Base-by-base conservation (phyloP, 2,797 vertebrate species). In the Bradypus variegatus region DNA sequence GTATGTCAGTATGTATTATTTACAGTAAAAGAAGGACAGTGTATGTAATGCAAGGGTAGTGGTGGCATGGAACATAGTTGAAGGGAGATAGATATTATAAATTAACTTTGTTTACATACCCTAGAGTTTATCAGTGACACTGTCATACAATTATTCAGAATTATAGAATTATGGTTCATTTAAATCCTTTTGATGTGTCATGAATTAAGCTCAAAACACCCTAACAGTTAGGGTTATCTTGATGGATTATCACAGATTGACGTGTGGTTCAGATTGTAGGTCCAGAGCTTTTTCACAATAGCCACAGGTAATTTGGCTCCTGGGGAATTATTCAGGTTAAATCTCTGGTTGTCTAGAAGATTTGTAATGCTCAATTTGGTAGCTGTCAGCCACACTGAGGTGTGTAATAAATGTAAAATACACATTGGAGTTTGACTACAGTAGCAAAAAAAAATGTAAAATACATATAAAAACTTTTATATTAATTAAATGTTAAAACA, bases 401-500 rank as follows among this genome's bases (percentile, higher is more conserved):
- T 67, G 70, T 41, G 11, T 33, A 60, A 2, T 55, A 50, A 50
- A 21, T 82, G 19, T 91, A 88, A 85, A 80, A 83, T 77, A 88
- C 6, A 93, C 48, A 33, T 3, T 7, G 38, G 33, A 76, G 45
- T 86, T 85, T 92, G 53, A 73, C 88, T 58, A 48, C 15, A 48
- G 9, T 69, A 75, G 11, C 60, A 38, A 75, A 48, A 50, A 18
- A 75, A 25, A 50, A 53, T 62, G 19, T 60, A 73, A 69, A 90
- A 36, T 65, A 69, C 23, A 55, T 33, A 58, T 27, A 16, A 65
- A 79, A 88, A 48, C n/a, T 72, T 94, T 93, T 67, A 81, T 84
- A 36, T 81, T 64, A 60, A 60, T 76, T 93, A 88, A 53, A 73
- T 70, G 31, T 94, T 48, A 67, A 82, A 90, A 91, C 62, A 8